These are phyloP conservation scores for Ichneumoninae sp. DNA, from an alignment of 2,888 invertebrate species.

Conservation along the genomic window DNA sequence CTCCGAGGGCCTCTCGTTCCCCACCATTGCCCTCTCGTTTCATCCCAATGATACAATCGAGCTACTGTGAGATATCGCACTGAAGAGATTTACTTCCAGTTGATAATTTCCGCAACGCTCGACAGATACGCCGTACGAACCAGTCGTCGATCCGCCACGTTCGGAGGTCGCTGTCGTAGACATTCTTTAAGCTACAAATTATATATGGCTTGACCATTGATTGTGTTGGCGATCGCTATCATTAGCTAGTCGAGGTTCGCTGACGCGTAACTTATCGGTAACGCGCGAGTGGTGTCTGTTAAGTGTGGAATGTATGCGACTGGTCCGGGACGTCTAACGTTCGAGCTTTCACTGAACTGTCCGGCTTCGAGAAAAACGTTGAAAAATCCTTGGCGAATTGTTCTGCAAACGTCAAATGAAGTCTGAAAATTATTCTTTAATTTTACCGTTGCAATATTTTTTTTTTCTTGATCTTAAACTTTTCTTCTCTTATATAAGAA, in stretches of 20 bases:
- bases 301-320: not conserved
- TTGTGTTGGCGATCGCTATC: not conserved
- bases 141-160: conserved; percentile 20
- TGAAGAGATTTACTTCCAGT: conserved; percentile 10
- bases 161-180: conserved; percentile 7
- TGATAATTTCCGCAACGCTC: not conserved
- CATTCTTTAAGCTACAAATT: not conserved
- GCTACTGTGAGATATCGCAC: conserved; percentile 28
- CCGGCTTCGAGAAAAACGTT: not conserved
- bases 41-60: conserved; percentile 7
- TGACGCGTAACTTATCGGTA: not conserved
- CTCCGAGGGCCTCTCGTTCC: not conserved
- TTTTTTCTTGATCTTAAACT: not conserved
- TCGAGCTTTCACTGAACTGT: not conserved
- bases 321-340: not conserved
- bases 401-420: not conserved
- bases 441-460: too few relatives aligned
- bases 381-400: not conserved
- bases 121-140: conserved; percentile 19
- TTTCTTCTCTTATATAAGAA: not conserved
- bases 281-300: not conserved
- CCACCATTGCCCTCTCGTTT: conserved; percentile 7
- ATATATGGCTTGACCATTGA: not conserved
- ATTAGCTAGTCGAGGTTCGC: not conserved
- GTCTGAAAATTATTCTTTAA: not conserved